Evolutionary conservation across 2,888 invertebrate genomes (phyloP).

Genomic region (Hedya salicella): DNA sequence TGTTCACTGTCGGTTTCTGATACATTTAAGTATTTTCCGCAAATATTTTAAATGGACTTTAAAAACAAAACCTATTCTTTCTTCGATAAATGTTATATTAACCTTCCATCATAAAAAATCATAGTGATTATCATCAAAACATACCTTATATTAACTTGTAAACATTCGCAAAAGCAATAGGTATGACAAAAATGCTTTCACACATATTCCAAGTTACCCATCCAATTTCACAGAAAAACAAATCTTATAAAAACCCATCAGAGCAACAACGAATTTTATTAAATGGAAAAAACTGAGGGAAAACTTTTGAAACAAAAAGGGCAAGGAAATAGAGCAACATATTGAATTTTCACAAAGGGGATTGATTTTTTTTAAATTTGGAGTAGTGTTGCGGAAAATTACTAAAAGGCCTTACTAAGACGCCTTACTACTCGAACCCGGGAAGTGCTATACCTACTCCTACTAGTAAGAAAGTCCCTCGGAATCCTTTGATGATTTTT

Average conservation of each 20-base stretch:
- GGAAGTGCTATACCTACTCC: slow-evolving; percentile 7
- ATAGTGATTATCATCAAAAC: too few relatives aligned
- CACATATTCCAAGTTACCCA: neutral
- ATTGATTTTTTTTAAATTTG: slow-evolving; percentile 45
- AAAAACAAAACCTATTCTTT: too few relatives aligned
- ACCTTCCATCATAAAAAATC: too few relatives aligned
- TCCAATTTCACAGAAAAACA: neutral
- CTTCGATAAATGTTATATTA: too few relatives aligned
- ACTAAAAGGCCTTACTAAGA: slow-evolving; percentile 38
- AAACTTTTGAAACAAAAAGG: slow-evolving; percentile 16
- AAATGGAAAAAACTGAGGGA: slow-evolving; percentile 5
- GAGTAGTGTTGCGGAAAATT: slow-evolving; percentile 42
- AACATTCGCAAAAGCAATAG: too few relatives aligned
- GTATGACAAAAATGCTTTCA: too few relatives aligned
- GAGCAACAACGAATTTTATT: slow-evolving; percentile 4
- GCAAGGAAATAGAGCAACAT: slow-evolving; percentile 17
- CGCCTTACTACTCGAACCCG: neutral
- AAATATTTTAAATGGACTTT: too few relatives aligned
- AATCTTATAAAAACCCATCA: slow-evolving; percentile 5
- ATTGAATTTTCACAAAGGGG: slow-evolving; percentile 37
- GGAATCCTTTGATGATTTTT: neutral
- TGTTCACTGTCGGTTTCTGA: too few relatives aligned
- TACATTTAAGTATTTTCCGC: too few relatives aligned
- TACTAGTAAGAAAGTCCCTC: too few relatives aligned
- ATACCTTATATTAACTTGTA: too few relatives aligned